phyloP scores from a whole-genome alignment of 1,140 invertebrate genomes.

The Conus betulinus region DNA sequence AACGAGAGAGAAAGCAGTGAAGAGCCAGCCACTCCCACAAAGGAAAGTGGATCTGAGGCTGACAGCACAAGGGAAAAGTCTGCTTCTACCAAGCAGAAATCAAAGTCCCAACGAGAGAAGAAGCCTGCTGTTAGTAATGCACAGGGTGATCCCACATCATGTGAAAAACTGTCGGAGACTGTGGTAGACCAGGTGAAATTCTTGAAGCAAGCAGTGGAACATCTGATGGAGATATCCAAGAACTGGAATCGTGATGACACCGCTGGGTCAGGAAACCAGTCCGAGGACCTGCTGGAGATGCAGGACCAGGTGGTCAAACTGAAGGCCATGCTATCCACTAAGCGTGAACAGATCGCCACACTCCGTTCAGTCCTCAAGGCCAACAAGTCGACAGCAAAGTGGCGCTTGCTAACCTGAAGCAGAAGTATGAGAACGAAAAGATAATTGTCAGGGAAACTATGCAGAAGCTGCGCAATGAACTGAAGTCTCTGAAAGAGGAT shows the following conservation, averaged over 20 bases:
- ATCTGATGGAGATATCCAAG: constrained; percentile 86
- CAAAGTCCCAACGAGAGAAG: constrained; percentile 16
- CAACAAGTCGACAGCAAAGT: constrained; percentile 99
- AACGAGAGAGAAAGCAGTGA: constrained; percentile 56
- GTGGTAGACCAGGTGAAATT: constrained; percentile 95
- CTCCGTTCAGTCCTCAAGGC: constrained; percentile 98
- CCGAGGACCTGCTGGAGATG: constrained; percentile 80
- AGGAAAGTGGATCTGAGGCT: not conserved
- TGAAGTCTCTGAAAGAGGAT: constrained; percentile 96
- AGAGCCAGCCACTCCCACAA: constrained; percentile 41
- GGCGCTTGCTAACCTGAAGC: constrained; percentile 97
- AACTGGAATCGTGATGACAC: constrained; percentile 77
- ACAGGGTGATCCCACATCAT: constrained; percentile 86
- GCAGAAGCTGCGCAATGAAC: constrained; percentile 95
- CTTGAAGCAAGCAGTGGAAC: constrained; percentile 90
- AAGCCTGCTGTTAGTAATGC: not conserved
- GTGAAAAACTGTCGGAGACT: constrained; percentile 83
- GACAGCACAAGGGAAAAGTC: not conserved
- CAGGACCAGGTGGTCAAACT: constrained; percentile 83
- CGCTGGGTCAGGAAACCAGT: constrained; percentile 49
- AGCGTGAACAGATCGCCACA: constrained; percentile 98
- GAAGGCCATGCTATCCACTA: constrained; percentile 92
- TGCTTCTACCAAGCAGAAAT: constrained; percentile 1
- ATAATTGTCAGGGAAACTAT: constrained; percentile 98
- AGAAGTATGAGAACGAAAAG: constrained; percentile 99